Evolutionary conservation across 2,888 invertebrate species (phyloP).

Genomic region (Agriopis aurantiaria): DNA sequence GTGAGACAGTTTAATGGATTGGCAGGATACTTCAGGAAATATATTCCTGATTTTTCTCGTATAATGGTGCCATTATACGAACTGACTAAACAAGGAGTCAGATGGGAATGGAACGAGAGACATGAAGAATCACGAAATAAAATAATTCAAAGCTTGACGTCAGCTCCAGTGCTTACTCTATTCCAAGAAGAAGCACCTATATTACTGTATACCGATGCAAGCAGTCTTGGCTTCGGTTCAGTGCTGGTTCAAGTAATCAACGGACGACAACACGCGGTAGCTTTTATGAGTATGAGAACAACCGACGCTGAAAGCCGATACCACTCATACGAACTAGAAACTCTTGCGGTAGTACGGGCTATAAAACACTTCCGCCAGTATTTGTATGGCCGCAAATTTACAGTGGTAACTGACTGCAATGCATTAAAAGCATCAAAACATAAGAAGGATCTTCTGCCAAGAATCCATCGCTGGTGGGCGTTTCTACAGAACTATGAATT

Average conservation of each 20-base stretch:
- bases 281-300: constrained; percentile 3
- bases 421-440: constrained; percentile 52
- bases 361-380: constrained; percentile 54
- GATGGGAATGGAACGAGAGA: constrained; percentile 40
- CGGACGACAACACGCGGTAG: neutral
- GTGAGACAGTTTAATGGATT: constrained; percentile 15
- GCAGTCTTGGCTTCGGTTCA: neutral
- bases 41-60: constrained; percentile 45
- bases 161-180: neutral
- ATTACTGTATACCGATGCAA: constrained; percentile 1
- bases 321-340: constrained; percentile 6
- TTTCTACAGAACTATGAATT: constrained; percentile 51
- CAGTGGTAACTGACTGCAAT: constrained; percentile 48
- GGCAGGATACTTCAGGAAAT: constrained; percentile 45
- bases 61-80: no score
- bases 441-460: no score
- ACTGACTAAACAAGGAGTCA: constrained; percentile 41
- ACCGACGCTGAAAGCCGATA: constrained; percentile 6
- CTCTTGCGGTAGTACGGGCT: constrained; percentile 39
- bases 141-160: neutral
- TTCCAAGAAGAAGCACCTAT: constrained; percentile 11
- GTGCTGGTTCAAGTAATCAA: neutral
- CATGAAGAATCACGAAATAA: constrained; percentile 42
- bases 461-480: constrained; percentile 55
- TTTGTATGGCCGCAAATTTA: constrained; percentile 38